These are phyloP conservation scores for Nannospalax galili DNA, from an alignment of 2,113 vertebrate genomes.

Conservation along the genomic window DNA sequence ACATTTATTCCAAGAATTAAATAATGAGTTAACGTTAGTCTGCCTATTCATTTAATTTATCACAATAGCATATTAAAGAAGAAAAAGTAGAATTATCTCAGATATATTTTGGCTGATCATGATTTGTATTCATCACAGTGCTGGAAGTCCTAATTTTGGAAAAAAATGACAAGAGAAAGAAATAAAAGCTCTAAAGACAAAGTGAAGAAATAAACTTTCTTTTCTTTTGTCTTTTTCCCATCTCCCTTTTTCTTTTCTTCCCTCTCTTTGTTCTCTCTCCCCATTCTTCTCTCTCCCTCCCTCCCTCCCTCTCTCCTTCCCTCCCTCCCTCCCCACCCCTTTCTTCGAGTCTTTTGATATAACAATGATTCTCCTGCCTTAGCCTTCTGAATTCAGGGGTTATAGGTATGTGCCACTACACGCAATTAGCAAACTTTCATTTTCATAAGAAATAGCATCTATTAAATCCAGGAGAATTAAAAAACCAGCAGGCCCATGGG, in stretches of 20 bases:
- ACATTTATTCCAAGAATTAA: neutral
- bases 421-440: neutral
- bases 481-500: neutral
- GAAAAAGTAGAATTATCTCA: neutral
- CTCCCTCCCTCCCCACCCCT: neutral
- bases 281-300: rapidly evolving
- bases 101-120: neutral
- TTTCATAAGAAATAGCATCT: slow-evolving; percentile 12
- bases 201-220: too few species aligned
- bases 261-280: neutral
- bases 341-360: neutral
- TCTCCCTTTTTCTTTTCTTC: neutral
- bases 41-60: neutral
- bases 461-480: slow-evolving; percentile 33
- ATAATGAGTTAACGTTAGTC: slow-evolving; percentile 11
- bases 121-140: neutral
- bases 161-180: neutral
- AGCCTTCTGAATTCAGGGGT: neutral
- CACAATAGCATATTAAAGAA: neutral
- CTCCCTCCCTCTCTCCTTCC: neutral
- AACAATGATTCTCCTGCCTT: neutral
- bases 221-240: too few species aligned
- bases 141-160: neutral
- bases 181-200: neutral
- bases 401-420: neutral